phyloP scores from a whole-genome alignment of 2,888 invertebrate species.

The Amaurobius ferox region DNA sequence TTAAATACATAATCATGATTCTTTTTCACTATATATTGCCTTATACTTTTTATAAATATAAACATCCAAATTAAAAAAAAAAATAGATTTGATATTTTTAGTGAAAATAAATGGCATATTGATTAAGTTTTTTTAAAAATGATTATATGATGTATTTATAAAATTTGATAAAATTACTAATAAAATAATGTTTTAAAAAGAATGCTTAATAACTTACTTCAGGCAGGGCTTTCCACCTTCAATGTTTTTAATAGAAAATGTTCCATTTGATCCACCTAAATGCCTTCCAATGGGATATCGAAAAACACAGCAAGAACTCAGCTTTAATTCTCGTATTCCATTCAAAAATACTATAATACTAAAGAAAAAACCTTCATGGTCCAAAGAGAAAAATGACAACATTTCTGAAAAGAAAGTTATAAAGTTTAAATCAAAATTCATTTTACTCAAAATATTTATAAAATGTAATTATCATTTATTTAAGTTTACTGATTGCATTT shows the following conservation, averaged over 20 bases:
- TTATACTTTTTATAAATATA: too few species aligned
- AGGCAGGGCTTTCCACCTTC: conserved; percentile 76
- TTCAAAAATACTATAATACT: conserved; percentile 78
- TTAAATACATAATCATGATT: too few species aligned
- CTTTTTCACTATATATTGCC: too few species aligned
- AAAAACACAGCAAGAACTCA: conserved; percentile 79
- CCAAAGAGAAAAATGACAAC: conserved; percentile 78
- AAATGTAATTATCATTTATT: too few species aligned
- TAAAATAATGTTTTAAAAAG: too few species aligned
- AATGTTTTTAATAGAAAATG: conserved; percentile 78
- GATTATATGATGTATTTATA: too few species aligned
- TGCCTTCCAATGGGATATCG: conserved; percentile 77
- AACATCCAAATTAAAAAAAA: too few species aligned
- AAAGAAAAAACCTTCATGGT: conserved; percentile 79
- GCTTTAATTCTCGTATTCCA: conserved; percentile 77
- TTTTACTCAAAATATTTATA: too few species aligned
- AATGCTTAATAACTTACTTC: conserved; percentile 23
- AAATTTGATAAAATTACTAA: too few species aligned
- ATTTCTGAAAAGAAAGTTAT: conserved; percentile 76
- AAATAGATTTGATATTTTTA: too few species aligned
- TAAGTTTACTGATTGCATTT: too few species aligned
- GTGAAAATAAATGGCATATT: background rate
- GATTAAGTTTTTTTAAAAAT: background rate
- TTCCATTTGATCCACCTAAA: conserved; percentile 78
- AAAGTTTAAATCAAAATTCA: too few species aligned